Evolutionary conservation across 2,797 vertebrate genomes (phyloP), one percentile per base, ranked within the genome.

Genomic region (Cuniculus paca): DNA sequence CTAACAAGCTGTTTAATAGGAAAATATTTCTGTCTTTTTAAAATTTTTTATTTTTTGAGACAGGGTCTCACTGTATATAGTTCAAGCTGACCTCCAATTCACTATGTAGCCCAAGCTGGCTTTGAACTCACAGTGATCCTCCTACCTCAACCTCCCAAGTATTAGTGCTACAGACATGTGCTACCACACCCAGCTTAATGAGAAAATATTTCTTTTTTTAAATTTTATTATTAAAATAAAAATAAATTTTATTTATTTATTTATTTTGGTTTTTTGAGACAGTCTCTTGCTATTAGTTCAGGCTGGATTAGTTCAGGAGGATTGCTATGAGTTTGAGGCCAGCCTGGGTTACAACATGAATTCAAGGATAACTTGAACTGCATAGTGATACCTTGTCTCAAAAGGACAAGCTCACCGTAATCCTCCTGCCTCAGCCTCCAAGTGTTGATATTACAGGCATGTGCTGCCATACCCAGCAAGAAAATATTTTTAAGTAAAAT

Each of bases 401-500:
- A n/a, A n/a, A n/a, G n/a, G n/a, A n/a, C 22, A 6, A 39, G 42
- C 10, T 24, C 36, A 42, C 22, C 24, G 20, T 10, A n/a, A 39
- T 72, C 20, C 10, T 39, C 36, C 36, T 70, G 68, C 36, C 36
- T 70, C 68, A 70, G 68, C 36, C 20, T 70, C 10, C 36, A 72
- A 72, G 17, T 72, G 20, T 39, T 72, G 60, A 13, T 12, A 34
- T 63, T 63, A 63, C 11, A 63, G 60, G 10, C 60, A 5, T 56
- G 34, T 4, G 3, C 34, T 36, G 39, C 68, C 68, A 36, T 39
- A 11, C 68, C 9, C 36, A 72, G 20, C 1, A 19, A 80, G 22
- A 78, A 85, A 86, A 72, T 88, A 88, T 84, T 90, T 85, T n/a
- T 84, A 79, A 84, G 16, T 87, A 78, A 92, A 94, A 65, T 90